Evolutionary conservation across 92 coral and sea anemone genomes (phyloP), one percentile per base, ranked within the genome.

Genomic region (Siderastrea radians): DNA sequence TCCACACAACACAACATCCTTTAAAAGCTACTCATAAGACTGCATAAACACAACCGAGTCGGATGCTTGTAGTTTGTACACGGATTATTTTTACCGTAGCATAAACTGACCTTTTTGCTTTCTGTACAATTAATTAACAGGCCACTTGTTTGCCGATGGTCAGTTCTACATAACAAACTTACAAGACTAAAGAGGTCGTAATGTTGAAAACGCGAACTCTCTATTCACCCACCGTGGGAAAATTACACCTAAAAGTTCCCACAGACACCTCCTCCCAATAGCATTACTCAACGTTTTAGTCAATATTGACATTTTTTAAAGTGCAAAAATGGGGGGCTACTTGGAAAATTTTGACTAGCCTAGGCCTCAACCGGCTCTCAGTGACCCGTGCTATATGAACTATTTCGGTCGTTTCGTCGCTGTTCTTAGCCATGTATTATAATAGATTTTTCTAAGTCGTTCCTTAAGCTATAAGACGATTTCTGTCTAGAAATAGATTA

Each of bases 401-500:
- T 70, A 82, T 82, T 61, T 74, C 80, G 61, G 80, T 45, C 53
- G 53, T 72, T 63, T 26, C 59, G 86, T 72, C 72, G 61, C 64
- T 54, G 63, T 72, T 84, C 80, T 51, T 64, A 61, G 81, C 64
- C 53, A 38, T 74, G 87, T 63, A 84, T 72, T 84, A 84, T 49
- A 49, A 84, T 74, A 74, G 87, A 84, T 84, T 74, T 73, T 61
- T 52, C 44, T 81, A 54, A 81, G 72, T 81, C 86, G 48, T 57
- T 54, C 64, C 52, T 64, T 73, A 74, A 74, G 80, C 79, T 61
- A 61, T 84, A 84, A 84, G 81, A 63, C 51, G 87, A 84, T 84
- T 84, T 63, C 77, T 48, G 86, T 84, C 87, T 84, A 74, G 87
- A 84, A 84, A 84, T 84, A 84, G 87, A 84, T 84, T 74, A 73